Base-by-base conservation (phyloP, 2,888 invertebrate species). In the Cantharis flavilabris region DNA sequence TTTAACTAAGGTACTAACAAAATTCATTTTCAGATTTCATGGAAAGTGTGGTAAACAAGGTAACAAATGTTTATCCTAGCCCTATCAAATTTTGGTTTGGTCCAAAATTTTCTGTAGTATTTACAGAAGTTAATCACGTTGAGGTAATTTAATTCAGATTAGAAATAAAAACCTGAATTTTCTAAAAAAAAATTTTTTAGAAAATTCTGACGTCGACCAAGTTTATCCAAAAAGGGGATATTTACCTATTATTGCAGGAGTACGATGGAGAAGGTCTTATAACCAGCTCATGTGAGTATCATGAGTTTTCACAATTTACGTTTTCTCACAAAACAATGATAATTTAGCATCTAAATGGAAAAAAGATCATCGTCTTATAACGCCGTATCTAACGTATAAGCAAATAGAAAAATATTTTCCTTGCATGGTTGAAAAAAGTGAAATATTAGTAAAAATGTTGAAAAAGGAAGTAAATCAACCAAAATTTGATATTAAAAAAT, bases 21-120 rank as follows among this genome's bases (percentile, higher is more conserved):
- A 14, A 30, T 26, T 30, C 11, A 9, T 62, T 18, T 64, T n/a
- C 5, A 77, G 77, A 74, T 18, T 10, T 74, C 1, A 72, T 77
- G 9, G 71, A 71, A 69, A 69, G 7, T 9, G 14, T 70, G 4
- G 26, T 16, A 13, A 16, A 14, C 0, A 71, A 33, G 0, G 9
- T 74, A n/a, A 16, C 63, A 23, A 33, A 69, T n/a, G 23, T 9
- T 1, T 72, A 74, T 67, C 16, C 64, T 13, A 77, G 71, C 20
- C 77, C 77, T 5, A 13, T 70, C 2, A 62, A 71, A 70, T 62
- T 78, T 70, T 78, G 77, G 77, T 67, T 78, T 9, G 77, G 77
- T 11, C 72, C 77, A n/a, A 78, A 78, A 72, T 62, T 78, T 62
- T 23, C 69, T 5, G 62, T 78, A 20, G 9, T 72, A 14, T 49